These are phyloP conservation scores for Kuschelorhynchus macadamiae DNA, from an alignment of 2,888 invertebrate genomes.

Conservation along the genomic window DNA sequence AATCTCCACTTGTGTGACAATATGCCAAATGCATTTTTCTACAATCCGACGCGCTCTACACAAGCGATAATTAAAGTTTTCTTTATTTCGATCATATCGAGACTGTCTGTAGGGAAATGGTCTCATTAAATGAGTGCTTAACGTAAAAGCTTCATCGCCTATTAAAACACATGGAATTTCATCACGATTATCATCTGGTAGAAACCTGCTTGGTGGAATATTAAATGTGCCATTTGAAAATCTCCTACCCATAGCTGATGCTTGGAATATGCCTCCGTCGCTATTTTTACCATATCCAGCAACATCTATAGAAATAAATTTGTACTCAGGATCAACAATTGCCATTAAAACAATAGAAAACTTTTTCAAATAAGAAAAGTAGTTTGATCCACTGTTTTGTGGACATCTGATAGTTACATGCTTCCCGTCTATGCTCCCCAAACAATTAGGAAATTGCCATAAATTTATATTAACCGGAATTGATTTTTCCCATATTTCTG, in stretches of 20 bases:
- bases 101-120: constrained; percentile 49
- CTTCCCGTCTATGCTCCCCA: constrained; percentile 51
- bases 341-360: constrained; percentile 48
- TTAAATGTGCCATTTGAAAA: constrained; percentile 45
- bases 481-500: constrained; percentile 38
- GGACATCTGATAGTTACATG: constrained; percentile 52
- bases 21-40: background rate
- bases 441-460: constrained; percentile 50
- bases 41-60: constrained; percentile 10
- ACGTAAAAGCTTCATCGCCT: constrained; percentile 54
- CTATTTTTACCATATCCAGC: constrained; percentile 44
- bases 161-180: constrained; percentile 46
- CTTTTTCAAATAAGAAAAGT: constrained; percentile 47
- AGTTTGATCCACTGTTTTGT: constrained; percentile 46
- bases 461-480: constrained; percentile 29
- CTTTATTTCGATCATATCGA: constrained; percentile 21
- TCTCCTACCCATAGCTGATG: constrained; percentile 41
- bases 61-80: background rate
- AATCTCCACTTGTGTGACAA: too few relatives aligned
- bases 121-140: constrained; percentile 51
- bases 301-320: constrained; percentile 39
- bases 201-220: constrained; percentile 45
- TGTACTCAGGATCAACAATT: constrained; percentile 41
- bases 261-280: constrained; percentile 45
- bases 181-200: constrained; percentile 51